phyloP scores from a whole-genome alignment of 2,888 invertebrate genomes.

The Serrognathus titanus region DNA sequence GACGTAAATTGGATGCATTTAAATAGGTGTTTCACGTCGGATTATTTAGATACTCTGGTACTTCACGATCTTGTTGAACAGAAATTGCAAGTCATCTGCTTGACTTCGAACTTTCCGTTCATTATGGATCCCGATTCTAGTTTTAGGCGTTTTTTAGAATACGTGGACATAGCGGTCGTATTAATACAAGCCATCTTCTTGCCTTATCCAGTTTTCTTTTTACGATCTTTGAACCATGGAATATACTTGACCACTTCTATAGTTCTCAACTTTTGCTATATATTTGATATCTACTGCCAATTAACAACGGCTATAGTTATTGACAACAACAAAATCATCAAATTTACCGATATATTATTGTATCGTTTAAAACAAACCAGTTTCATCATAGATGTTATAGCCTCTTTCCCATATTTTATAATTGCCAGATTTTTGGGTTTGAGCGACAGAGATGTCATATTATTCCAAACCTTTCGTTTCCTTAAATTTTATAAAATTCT shows the following conservation, averaged over 20 bases:
- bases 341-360: slow-evolving; percentile 7
- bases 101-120: slow-evolving; percentile 50
- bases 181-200: slow-evolving; percentile 5
- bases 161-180: slow-evolving; percentile 12
- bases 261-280: slow-evolving; percentile 9
- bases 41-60: slow-evolving; percentile 28
- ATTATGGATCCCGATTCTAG: slow-evolving; percentile 51
- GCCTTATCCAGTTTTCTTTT: slow-evolving; percentile 20
- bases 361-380: slow-evolving; percentile 11
- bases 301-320: slow-evolving; percentile 13
- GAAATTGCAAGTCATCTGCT: slow-evolving; percentile 41
- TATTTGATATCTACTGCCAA: slow-evolving; percentile 14
- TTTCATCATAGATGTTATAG: slow-evolving; percentile 11
- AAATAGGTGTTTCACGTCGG: slow-evolving; percentile 12
- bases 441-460: background rate
- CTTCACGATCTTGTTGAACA: slow-evolving; percentile 29
- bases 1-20: slow-evolving; percentile 10
- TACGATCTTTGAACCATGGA: background rate
- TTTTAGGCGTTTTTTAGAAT: slow-evolving; percentile 36
- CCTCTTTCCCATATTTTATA: slow-evolving; percentile 5
- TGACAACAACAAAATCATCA: background rate
- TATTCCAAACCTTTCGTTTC: slow-evolving; percentile 4
- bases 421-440: background rate
- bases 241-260: background rate
- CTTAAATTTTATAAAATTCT: slow-evolving; percentile 18